phyloP scores from a whole-genome alignment of 2,113 vertebrate genomes.

The Symphodus melops region DNA sequence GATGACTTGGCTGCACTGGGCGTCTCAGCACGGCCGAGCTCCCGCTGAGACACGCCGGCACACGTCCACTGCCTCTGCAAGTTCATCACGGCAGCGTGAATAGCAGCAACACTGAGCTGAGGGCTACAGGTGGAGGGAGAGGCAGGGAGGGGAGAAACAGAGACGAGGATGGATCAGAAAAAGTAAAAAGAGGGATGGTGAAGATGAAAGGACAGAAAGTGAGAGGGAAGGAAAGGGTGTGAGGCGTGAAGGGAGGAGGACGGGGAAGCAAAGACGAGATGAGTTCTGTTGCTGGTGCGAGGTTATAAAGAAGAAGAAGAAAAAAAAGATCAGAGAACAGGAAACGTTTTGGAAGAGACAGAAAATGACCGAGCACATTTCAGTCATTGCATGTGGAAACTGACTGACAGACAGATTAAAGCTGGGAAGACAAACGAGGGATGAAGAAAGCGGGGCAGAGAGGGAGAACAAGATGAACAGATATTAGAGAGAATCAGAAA shows the following conservation, averaged over 20 bases:
- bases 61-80: slow-evolving; percentile 85
- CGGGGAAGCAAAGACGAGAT: slow-evolving; percentile 6
- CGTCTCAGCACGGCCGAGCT: slow-evolving; percentile 81
- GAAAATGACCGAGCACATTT: slow-evolving; percentile 45
- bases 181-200: not conserved
- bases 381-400: slow-evolving; percentile 7
- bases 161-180: not conserved
- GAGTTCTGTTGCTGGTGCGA: slow-evolving; percentile 6
- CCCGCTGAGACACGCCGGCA: slow-evolving; percentile 78
- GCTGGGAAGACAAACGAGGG: slow-evolving; percentile 13
- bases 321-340: slow-evolving; percentile 19
- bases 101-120: slow-evolving; percentile 82
- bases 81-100: slow-evolving; percentile 87
- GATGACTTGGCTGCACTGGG: slow-evolving; percentile 87
- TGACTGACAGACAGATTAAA: not conserved
- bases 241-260: slow-evolving; percentile 9
- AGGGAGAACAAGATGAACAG: slow-evolving; percentile 4
- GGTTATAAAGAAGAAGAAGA: no score
- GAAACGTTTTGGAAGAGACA: not conserved
- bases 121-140: slow-evolving; percentile 82
- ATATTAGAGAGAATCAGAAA: not conserved
- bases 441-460: not conserved
- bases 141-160: not conserved
- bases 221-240: not conserved
- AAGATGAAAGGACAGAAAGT: not conserved